Evolutionary conservation across 1,140 invertebrate species (phyloP).

Genomic region (Neodiprion fabricii): DNA sequence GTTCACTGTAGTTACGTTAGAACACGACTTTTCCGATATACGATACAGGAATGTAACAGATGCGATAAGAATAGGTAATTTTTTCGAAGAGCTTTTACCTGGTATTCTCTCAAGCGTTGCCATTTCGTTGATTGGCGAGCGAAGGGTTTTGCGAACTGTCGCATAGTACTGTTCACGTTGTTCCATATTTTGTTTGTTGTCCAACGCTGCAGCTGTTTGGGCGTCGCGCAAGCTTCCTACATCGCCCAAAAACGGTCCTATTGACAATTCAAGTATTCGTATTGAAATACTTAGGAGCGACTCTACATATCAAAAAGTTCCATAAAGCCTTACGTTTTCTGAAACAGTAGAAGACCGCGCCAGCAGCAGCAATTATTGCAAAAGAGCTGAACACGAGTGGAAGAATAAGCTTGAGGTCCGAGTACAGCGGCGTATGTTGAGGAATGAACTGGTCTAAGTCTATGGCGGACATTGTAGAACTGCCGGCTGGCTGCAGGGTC

Average conservation of each 20-base stretch:
- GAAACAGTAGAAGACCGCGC: slow-evolving; percentile 60
- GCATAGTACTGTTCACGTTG: slow-evolving; percentile 66
- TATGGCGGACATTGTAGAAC: slow-evolving; percentile 58
- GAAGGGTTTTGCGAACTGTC: slow-evolving; percentile 62
- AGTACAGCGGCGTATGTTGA: slow-evolving; percentile 54
- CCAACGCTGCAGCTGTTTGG: slow-evolving; percentile 59
- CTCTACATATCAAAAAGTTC: slow-evolving; percentile 24
- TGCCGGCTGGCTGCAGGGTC: slow-evolving; percentile 76
- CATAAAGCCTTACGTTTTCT: slow-evolving; percentile 53
- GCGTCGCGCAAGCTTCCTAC: slow-evolving; percentile 58
- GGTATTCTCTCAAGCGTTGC: slow-evolving; percentile 62
- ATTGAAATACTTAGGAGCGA: background rate
- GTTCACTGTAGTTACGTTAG: too few relatives aligned
- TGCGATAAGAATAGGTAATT: too few relatives aligned
- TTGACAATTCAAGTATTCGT: background rate
- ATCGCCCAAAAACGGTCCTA: slow-evolving; percentile 58
- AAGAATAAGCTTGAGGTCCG: slow-evolving; percentile 57
- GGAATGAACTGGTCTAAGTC: slow-evolving; percentile 58
- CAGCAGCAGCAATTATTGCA: slow-evolving; percentile 55
- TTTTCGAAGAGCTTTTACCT: slow-evolving; percentile 44
- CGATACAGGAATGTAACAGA: too few relatives aligned
- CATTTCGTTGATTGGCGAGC: slow-evolving; percentile 61
- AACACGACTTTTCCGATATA: too few relatives aligned
- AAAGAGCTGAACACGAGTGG: slow-evolving; percentile 56
- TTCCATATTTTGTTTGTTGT: slow-evolving; percentile 66